Evolutionary conservation across 1,140 invertebrate genomes (phyloP).

Genomic region (Trissolcus basalis): DNA sequence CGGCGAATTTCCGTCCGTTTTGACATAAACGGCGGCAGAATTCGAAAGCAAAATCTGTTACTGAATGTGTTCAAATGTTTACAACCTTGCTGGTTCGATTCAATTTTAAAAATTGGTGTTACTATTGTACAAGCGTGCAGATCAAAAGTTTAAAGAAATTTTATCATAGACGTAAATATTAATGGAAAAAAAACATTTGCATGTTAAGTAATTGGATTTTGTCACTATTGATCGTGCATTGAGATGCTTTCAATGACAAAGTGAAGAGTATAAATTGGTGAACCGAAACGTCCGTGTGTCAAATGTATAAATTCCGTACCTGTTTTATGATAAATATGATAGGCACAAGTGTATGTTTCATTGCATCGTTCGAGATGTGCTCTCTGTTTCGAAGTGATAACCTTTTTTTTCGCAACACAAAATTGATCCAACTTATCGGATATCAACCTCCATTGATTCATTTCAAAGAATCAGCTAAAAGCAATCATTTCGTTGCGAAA

Average conservation of each 20-base stretch:
- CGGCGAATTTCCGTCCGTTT: conserved; percentile 40
- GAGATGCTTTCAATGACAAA: not conserved
- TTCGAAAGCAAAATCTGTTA: conserved; percentile 16
- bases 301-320: conserved; percentile 42
- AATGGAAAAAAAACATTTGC: conserved; percentile 10
- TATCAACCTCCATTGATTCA: too few species aligned
- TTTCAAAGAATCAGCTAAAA: too few species aligned
- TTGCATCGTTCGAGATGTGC: conserved; percentile 28
- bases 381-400: conserved; percentile 25
- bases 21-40: conserved; percentile 13
- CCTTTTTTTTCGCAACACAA: too few species aligned
- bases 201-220: conserved; percentile 15
- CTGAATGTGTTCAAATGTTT: conserved; percentile 20
- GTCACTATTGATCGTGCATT: conserved; percentile 11
- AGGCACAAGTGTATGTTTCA: conserved; percentile 19
- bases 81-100: not conserved
- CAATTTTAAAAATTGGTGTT: conserved; percentile 6
- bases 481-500: too few species aligned
- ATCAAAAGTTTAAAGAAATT: conserved; percentile 1
- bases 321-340: conserved; percentile 34
- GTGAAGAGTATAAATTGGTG: not conserved
- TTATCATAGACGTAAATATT: not conserved
- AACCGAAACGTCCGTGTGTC: conserved; percentile 36
- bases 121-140: not conserved
- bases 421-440: too few species aligned